Base-by-base conservation (phyloP, 2,797 vertebrate genomes). In the Carcharodon carcharias region DNA sequence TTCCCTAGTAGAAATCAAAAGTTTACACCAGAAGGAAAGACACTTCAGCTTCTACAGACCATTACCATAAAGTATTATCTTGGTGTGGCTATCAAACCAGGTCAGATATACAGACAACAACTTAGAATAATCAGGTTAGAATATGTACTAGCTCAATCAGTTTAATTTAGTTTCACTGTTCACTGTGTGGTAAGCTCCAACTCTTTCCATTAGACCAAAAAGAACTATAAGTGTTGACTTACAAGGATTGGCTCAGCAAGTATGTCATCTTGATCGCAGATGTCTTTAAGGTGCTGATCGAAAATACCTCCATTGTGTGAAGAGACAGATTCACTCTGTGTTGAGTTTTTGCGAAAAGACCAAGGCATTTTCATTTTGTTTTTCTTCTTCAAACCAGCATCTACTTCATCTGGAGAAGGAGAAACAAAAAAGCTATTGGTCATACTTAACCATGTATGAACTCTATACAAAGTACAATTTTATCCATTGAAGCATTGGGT, bases 181-280 rank as follows among this genome's bases (percentile, higher is more conserved):
- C 63, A 45, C 28, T 67, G 6, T 67, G 7, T 50, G 45, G 7
- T 73, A 28, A 18, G 67, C 50, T 35, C 35, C 28, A 77, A 54
- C 12, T 65, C 12, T 56, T 95, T 73, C 67, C 18, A 95, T 95
- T 54, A n/a, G 94, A 73, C 31, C 56, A 71, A 65, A 45, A 77
- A 67, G 18, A 45, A 12, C 1, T 3, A 28, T 31, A n/a, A n/a
- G 16, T 56, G 71, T 1, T 12, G 4, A 96, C 98, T 97, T 97
- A 99, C 99, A 97, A 98, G 97, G 96, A 99, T 97, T 28, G 98
- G 98, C 93, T 98, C 98, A 31, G 99, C 99, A 69, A 99, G 98
- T 0, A 97, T 97, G 96, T 97, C 96, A 0, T 98, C 97, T 28
- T 98, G 98, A 0, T 97, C 97, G 91, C 98, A 99, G 96, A 99